Conservation (phyloP, 2,888 invertebrate species). For the Octonoba sinensis region DNA sequence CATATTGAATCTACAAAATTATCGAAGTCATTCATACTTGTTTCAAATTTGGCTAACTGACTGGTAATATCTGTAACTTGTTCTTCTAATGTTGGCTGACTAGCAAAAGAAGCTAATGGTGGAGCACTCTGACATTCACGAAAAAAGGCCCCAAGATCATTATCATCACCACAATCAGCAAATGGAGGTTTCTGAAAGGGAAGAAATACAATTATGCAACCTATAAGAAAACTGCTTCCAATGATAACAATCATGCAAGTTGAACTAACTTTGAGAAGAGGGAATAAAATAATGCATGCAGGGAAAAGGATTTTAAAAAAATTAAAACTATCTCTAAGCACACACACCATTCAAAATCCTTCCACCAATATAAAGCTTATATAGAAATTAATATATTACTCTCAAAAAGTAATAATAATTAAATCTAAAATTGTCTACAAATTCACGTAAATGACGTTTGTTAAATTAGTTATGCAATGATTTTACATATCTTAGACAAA, state of each 20-base stretch:
- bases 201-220: background rate
- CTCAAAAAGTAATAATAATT: too few relatives aligned
- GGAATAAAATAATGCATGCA: background rate
- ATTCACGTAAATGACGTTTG: background rate
- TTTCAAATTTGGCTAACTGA: constrained; percentile 82
- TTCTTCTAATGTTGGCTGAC: constrained; percentile 69
- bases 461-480: background rate
- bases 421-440: background rate
- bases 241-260: background rate
- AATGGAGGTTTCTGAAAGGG: constrained; percentile 82
- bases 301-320: background rate
- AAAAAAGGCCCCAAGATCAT: constrained; percentile 84
- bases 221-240: background rate
- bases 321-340: too few relatives aligned
- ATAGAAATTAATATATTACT: too few relatives aligned
- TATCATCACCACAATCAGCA: constrained; percentile 79
- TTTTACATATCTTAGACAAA: background rate
- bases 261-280: background rate
- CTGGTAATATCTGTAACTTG: constrained; percentile 77
- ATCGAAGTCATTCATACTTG: constrained; percentile 82
- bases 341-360: constrained; percentile 10
- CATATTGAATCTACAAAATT: constrained; percentile 79
- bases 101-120: constrained; percentile 74
- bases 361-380: background rate
- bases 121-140: constrained; percentile 84